These are phyloP conservation scores for Sisor rabdophorus DNA, from an alignment of 2,113 vertebrate species.

Conservation along the genomic window DNA sequence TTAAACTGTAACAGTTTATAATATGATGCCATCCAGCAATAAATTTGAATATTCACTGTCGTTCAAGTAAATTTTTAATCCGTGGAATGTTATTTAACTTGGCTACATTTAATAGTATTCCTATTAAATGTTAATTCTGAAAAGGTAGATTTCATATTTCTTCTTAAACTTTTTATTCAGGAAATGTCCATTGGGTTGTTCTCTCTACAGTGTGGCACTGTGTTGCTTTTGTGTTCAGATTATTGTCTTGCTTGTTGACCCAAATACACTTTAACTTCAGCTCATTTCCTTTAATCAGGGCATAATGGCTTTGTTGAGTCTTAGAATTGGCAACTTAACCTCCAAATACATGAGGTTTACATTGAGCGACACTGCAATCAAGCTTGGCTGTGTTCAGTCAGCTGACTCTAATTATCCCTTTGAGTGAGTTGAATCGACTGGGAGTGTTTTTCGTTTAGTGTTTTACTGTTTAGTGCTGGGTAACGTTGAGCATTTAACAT, in stretches of 20 bases:
- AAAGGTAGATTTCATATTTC: not conserved
- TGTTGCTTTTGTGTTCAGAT: constrained; percentile 1
- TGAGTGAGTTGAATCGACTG: constrained; percentile 4
- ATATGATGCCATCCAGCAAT: not conserved
- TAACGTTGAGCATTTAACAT: not conserved
- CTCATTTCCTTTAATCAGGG: constrained; percentile 6
- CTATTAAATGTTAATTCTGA: too few relatives aligned
- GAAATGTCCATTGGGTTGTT: not conserved
- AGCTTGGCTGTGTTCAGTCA: constrained; percentile 5
- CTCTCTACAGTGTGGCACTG: not conserved
- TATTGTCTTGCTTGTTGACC: not conserved
- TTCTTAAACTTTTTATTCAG: not conserved
- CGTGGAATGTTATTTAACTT: too few relatives aligned
- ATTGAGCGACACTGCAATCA: constrained; percentile 19
- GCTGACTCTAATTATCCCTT: constrained; percentile 24
- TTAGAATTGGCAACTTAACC: constrained; percentile 23
- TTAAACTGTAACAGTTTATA: not conserved
- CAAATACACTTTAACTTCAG: constrained; percentile 10
- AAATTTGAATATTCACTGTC: too few relatives aligned
- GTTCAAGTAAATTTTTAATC: too few relatives aligned
- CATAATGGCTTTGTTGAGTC: constrained; percentile 9
- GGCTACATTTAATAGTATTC: too few relatives aligned
- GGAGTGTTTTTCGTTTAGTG: not conserved
- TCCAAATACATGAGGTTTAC: constrained; percentile 13
- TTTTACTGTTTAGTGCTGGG: not conserved